These are phyloP conservation scores for Myrmecobius fasciatus DNA, from an alignment of 2,113 vertebrate genomes.

Conservation along the genomic window DNA sequence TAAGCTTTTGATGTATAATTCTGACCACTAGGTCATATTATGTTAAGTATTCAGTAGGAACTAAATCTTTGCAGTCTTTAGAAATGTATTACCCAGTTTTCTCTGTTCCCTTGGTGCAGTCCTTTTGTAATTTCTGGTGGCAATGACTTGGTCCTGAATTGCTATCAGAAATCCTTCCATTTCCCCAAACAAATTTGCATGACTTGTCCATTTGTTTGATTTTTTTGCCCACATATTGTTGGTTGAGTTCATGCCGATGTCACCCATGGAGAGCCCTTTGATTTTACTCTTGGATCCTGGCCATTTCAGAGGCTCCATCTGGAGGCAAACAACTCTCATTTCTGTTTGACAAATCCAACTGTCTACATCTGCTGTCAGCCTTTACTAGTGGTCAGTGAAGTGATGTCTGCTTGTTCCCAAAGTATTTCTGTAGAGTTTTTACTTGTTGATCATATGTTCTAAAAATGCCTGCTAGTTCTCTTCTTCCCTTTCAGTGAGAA, in stretches of 20 bases:
- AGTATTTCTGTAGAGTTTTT: background rate
- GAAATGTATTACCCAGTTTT: background rate
- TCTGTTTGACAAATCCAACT: background rate
- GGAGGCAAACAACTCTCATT: background rate
- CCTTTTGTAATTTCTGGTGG: background rate
- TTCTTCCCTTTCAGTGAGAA: background rate
- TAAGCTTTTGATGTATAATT: background rate
- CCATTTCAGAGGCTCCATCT: constrained; percentile 4
- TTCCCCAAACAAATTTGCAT: background rate
- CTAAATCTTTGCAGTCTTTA: background rate
- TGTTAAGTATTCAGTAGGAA: background rate
- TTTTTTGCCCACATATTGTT: background rate
- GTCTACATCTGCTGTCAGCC: background rate
- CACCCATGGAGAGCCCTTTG: background rate
- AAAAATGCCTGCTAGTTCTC: background rate
- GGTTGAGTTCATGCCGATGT: background rate
- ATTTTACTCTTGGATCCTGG: background rate
- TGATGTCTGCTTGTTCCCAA: background rate
- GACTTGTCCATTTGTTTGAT: background rate
- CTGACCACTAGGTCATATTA: background rate
- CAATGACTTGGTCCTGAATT: background rate
- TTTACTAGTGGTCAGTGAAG: background rate
- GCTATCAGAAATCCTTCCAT: background rate
- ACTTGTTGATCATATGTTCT: background rate
- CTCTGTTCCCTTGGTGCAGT: background rate